Evolutionary conservation across 1,140 invertebrate genomes (phyloP).

Genomic region (Calliopsis andreniformis): DNA sequence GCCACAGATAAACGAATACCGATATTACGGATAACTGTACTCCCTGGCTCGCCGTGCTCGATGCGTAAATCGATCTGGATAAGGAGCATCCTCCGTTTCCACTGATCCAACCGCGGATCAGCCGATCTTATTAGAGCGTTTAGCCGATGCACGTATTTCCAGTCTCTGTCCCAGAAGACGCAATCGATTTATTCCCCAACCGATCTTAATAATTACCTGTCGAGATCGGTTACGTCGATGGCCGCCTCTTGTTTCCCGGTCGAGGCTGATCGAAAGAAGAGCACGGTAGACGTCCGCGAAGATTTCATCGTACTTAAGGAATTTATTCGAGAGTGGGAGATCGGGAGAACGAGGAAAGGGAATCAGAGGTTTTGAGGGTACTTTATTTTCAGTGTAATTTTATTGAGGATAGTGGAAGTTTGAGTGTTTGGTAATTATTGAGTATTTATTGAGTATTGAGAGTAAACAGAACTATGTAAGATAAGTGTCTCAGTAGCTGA

Average conservation of each 20-base stretch:
- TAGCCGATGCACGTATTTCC: not conserved
- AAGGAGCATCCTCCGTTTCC: constrained; percentile 40
- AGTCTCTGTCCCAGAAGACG: not conserved
- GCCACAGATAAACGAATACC: constrained; percentile 54
- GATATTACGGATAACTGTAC: constrained; percentile 67
- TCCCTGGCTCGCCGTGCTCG: not conserved
- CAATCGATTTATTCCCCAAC: constrained; percentile 20
- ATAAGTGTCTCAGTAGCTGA: too few species aligned
- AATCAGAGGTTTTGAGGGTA: too few species aligned
- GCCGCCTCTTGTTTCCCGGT: not conserved
- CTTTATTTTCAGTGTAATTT: too few species aligned
- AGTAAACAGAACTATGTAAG: too few species aligned
- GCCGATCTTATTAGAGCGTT: constrained; percentile 33
- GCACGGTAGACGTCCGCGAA: not conserved
- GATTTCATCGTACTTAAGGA: too few species aligned
- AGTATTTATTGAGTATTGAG: too few species aligned
- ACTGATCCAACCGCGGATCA: constrained; percentile 29
- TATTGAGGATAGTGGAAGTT: too few species aligned
- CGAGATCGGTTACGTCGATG: constrained; percentile 23
- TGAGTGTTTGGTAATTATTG: too few species aligned
- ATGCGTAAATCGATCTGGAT: constrained; percentile 57
- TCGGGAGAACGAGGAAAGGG: too few species aligned
- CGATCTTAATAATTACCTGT: constrained; percentile 35
- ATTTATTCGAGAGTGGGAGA: not conserved
- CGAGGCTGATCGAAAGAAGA: not conserved